Base-by-base conservation (phyloP, 30 jellyfish, hydroid and myxozoan genomes). In the Aurelia aurita complex sp. Pacific region DNA sequence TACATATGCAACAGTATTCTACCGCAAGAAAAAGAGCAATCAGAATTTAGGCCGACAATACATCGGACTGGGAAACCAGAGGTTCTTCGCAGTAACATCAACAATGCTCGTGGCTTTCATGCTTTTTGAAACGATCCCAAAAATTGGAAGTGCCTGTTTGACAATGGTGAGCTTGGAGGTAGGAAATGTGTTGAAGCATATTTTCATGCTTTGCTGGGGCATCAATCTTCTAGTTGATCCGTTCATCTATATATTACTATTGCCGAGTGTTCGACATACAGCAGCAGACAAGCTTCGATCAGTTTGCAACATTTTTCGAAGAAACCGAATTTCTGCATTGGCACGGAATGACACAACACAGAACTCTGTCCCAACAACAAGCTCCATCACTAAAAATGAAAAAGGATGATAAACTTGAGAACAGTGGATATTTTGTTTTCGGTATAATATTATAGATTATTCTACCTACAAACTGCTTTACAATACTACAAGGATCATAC, bases 191-290 rank as follows among this genome's bases (percentile, higher is more conserved):
- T 15, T 12, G 4, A 14, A 70, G 64, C 17, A 38, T 18, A 50
- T 70, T 23, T 18, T 50, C 33, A 12, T 13, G 14, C 15, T 38
- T 18, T 59, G 34, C 9, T 70, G 52, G 60, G 40, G 32, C 64
- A 23, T 70, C 3, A 38, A 70, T 40, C 61, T 70, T 18, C 34
- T 40, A 50, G 80, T 23, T 14, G 80, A 70, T 70, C 80, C 80
- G 5, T 18, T 70, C n/a, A 70, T 70, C 40, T 70, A 70, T 50
- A 70, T 70, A 70, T 70, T 23, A 18, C n/a, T 70, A 4, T 14
- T 18, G 64, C 80, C n/a, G 29, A 15, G 68, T 59, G 68, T 59
- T 15, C 68, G 68, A 18, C n/a, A 13, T 59, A 59, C 68, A 13
- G 68, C 68, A 2, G n/a, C 29, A 59, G 8, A 59, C 9, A 59